phyloP scores from a whole-genome alignment of 1,140 invertebrate species.

The Ctenoplectra terminalis region DNA sequence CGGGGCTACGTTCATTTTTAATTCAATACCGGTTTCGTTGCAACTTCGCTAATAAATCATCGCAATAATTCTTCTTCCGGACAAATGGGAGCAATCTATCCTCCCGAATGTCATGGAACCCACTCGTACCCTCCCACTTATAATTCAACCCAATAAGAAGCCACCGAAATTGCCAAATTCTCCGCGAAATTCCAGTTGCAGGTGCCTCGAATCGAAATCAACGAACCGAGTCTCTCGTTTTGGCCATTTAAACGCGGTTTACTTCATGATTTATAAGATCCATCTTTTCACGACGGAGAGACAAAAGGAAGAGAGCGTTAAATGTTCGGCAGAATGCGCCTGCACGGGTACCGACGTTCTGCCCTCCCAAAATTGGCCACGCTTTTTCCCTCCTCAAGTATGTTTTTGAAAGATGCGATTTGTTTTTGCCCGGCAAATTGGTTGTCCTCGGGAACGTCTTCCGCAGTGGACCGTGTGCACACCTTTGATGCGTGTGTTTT shows the following conservation, averaged over 20 bases:
- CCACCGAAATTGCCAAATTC: neutral
- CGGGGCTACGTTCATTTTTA: too few species aligned
- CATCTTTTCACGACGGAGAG: conserved; percentile 36
- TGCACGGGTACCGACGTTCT: neutral
- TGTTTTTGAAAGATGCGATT: conserved; percentile 80
- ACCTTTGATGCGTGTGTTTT: conserved; percentile 24
- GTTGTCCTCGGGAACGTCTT: conserved; percentile 58
- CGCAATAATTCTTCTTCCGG: neutral
- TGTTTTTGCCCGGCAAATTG: conserved; percentile 74
- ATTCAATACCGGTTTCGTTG: too few species aligned
- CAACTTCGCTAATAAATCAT: neutral
- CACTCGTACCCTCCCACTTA: neutral
- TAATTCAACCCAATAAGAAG: neutral
- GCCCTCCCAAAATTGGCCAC: conserved; percentile 54
- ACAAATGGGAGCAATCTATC: conserved; percentile 1
- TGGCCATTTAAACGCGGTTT: conserved; percentile 56
- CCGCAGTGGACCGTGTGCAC: conserved; percentile 33
- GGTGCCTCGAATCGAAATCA: conserved; percentile 1
- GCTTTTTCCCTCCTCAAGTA: conserved; percentile 67
- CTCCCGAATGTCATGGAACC: too few species aligned
- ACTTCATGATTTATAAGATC: conserved; percentile 62
- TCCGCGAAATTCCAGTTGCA: conserved; percentile 5
- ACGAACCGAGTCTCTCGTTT: conserved; percentile 20
- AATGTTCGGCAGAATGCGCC: conserved; percentile 21
- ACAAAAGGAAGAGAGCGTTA: conserved; percentile 30